Percentiles rank a stretch among this genome's conserved stretches.
Evolutionary conservation across 2,797 vertebrate genomes (phyloP).

Genomic region (Hemibagrus guttatus): DNA sequence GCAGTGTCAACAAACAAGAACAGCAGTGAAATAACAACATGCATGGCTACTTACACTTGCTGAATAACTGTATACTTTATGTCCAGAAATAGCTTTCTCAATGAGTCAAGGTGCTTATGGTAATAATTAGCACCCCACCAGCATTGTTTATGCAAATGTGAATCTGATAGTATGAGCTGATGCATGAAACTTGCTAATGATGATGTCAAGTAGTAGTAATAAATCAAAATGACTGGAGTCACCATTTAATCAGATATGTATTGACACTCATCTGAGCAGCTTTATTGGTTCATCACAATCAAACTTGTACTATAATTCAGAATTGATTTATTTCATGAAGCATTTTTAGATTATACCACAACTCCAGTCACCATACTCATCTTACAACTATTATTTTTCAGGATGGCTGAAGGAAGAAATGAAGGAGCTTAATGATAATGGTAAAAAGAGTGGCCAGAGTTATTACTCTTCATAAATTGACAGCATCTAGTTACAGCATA

Average conservation of each 20-base stretch:
- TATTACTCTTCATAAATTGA: neutral
- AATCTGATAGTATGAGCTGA: neutral
- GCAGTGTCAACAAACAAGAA: neutral
- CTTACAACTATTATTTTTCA: neutral
- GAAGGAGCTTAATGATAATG: neutral
- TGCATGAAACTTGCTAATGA: neutral
- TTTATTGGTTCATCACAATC: neutral
- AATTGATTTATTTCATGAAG: neutral
- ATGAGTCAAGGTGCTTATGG: neutral
- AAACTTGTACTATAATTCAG: neutral
- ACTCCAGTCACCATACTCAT: neutral
- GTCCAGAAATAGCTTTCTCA: constrained; percentile 6
- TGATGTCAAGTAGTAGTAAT: neutral
- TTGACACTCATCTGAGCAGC: neutral
- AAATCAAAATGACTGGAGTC: neutral
- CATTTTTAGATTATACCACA: neutral
- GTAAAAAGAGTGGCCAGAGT: neutral
- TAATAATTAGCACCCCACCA: neutral
- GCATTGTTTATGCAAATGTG: neutral
- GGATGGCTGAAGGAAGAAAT: neutral
- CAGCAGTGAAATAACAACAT: neutral
- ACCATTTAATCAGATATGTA: neutral
- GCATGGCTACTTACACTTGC: neutral
- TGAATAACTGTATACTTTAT: neutral
- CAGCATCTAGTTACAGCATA: neutral